A percentile compares a stretch with the other conserved stretches of the same genome.
phyloP scores from a whole-genome alignment of 2,113 vertebrate genomes.

The Uropsilus gracilis region DNA sequence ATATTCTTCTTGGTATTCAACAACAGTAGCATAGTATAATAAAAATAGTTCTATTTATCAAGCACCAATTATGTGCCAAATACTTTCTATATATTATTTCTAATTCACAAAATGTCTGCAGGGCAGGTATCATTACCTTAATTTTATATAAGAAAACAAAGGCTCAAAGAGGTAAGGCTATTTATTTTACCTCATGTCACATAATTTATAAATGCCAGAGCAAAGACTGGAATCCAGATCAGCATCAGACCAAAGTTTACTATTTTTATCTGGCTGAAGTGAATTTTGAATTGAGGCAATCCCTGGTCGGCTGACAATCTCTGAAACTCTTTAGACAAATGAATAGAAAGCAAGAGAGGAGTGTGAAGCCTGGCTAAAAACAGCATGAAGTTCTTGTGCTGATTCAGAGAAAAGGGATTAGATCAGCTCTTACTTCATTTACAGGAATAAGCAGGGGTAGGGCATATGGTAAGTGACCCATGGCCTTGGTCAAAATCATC shows the following conservation, averaged over 20 bases:
- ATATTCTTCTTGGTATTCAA: no score
- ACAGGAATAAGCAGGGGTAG: neutral
- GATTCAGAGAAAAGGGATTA: neutral
- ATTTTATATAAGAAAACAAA: constrained; percentile 38
- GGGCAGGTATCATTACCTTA: neutral
- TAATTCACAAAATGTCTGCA: constrained; percentile 1
- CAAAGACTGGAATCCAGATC: neutral
- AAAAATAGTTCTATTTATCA: constrained; percentile 21
- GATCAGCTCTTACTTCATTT: neutral
- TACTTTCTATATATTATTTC: constrained; percentile 7
- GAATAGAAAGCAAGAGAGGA: neutral
- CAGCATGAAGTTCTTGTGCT: neutral
- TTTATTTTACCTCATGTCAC: neutral
- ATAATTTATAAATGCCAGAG: neutral
- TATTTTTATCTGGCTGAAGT: neutral
- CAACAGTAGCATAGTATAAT: neutral
- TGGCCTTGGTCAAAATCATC: neutral
- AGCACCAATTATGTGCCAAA: neutral
- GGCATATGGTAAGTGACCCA: neutral
- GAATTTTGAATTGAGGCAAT: neutral
- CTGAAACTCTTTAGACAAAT: neutral
- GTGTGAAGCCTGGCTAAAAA: neutral
- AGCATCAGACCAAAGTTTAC: neutral
- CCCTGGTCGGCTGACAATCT: neutral
- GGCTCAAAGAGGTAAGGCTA: neutral